phyloP scores from a whole-genome alignment of 2,888 invertebrate species.

The Gastracanthus pulcherrimus region DNA sequence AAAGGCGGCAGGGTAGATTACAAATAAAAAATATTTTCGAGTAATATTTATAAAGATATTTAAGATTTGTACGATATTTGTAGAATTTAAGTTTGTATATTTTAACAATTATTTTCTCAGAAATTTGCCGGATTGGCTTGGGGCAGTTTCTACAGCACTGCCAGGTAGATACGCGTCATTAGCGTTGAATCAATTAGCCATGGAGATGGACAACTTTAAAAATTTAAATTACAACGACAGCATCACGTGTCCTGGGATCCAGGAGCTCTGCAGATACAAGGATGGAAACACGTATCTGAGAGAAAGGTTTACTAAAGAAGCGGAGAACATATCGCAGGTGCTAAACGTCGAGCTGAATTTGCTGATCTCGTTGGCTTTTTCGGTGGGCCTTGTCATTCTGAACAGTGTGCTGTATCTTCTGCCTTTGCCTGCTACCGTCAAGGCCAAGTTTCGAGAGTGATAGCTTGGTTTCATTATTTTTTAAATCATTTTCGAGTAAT shows the following conservation, averaged over 20 bases:
- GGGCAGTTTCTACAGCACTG: constrained; percentile 70
- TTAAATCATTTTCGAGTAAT: background rate
- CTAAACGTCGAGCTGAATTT: constrained; percentile 88
- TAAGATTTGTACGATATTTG: too few relatives aligned
- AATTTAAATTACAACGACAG: constrained; percentile 79
- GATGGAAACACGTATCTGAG: constrained; percentile 86
- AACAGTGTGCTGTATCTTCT: constrained; percentile 92
- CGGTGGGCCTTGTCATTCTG: constrained; percentile 88
- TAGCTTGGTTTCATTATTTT: constrained; percentile 68
- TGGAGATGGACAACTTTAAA: constrained; percentile 67
- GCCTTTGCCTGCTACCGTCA: constrained; percentile 90
- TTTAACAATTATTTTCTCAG: constrained; percentile 55
- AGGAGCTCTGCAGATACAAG: constrained; percentile 82
- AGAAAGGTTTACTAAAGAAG: constrained; percentile 83
- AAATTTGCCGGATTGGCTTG: constrained; percentile 72
- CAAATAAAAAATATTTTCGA: too few relatives aligned
- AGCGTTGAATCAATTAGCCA: constrained; percentile 72
- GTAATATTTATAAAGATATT: too few relatives aligned
- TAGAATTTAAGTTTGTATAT: background rate
- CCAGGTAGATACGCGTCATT: constrained; percentile 74
- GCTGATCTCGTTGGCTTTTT: constrained; percentile 89
- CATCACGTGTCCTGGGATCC: constrained; percentile 75
- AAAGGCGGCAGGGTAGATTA: too few relatives aligned
- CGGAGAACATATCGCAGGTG: constrained; percentile 81
- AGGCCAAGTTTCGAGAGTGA: constrained; percentile 93